phyloP scores from a whole-genome alignment of 2,797 vertebrate genomes.

The Chaetodon trifasciatus region DNA sequence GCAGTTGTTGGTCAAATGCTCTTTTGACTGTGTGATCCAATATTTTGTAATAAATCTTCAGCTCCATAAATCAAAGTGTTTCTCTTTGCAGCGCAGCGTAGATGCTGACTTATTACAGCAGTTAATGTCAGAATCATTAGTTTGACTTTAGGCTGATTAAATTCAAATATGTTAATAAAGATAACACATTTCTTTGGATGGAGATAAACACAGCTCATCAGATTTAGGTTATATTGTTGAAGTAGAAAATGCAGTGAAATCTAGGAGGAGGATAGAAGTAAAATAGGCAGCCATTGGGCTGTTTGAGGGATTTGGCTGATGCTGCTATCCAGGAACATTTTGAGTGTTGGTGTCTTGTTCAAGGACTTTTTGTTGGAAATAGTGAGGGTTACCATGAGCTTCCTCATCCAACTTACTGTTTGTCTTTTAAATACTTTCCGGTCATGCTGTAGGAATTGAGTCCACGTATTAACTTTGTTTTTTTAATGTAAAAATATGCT shows the following conservation, averaged over 20 bases:
- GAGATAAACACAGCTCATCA: slow-evolving; percentile 5
- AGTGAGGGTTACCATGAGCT: not conserved
- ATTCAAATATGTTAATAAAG: slow-evolving; percentile 10
- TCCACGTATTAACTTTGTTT: not conserved
- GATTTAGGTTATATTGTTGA: not conserved
- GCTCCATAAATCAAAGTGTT: slow-evolving; percentile 47
- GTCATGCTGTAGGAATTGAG: not conserved
- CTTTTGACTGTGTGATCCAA: slow-evolving; percentile 29
- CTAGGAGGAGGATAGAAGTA: not conserved
- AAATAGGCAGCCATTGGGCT: not conserved
- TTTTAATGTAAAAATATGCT: not conserved
- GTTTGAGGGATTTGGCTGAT: slow-evolving; percentile 11
- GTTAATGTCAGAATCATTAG: not conserved
- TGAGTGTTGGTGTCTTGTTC: slow-evolving; percentile 22
- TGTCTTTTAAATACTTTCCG: not conserved
- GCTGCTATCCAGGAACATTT: not conserved
- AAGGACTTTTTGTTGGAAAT: slow-evolving; percentile 24
- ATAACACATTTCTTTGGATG: not conserved
- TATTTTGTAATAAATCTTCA: slow-evolving; percentile 50
- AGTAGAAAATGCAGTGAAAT: not conserved
- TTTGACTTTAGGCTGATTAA: not conserved
- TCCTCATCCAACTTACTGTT: not conserved
- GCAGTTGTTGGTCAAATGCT: slow-evolving; percentile 36
- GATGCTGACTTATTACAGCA: slow-evolving; percentile 1
- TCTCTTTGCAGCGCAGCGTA: not conserved